Conservation (phyloP, 2,113 vertebrate species). For the Anser brachyrhynchus region DNA sequence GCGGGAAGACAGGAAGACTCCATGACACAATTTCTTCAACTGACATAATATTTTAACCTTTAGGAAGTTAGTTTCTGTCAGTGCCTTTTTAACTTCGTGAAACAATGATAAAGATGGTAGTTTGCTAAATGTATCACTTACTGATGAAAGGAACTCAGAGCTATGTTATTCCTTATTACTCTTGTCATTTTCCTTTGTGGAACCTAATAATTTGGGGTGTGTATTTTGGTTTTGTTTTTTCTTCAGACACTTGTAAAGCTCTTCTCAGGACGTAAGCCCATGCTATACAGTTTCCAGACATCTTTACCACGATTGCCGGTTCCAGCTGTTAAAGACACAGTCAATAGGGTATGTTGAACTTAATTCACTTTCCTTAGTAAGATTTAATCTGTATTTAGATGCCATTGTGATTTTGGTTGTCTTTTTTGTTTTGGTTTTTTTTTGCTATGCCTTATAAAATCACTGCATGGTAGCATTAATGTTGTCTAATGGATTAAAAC, state of each 20-base stretch:
- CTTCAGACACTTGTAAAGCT: constrained; percentile 88
- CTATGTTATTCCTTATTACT: not conserved
- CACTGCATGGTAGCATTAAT: not conserved
- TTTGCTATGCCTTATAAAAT: not conserved
- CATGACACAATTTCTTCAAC: not conserved
- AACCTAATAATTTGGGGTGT: not conserved
- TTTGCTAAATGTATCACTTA: not conserved
- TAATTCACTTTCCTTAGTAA: not conserved
- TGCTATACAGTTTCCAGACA: constrained; percentile 97
- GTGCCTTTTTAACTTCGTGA: not conserved
- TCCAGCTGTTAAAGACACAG: constrained; percentile 87
- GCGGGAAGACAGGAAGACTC: not conserved
- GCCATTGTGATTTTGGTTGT: not conserved
- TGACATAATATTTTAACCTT: not conserved
- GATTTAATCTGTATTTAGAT: not conserved
- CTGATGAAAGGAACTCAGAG: not conserved
- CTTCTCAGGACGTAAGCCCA: constrained; percentile 93
- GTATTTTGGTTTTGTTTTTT: not conserved
- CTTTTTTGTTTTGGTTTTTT: not conserved
- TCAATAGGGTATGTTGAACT: constrained; percentile 81
- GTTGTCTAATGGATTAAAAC: not conserved
- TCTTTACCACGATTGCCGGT: constrained; percentile 91
- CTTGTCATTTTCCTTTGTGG: not conserved
- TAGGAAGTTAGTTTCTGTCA: not conserved
- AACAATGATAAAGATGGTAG: not conserved